A percentile compares a stretch with the other conserved stretches of the same genome.
Conservation (phyloP, 2,888 invertebrate species). For the Steromphala cineraria region DNA sequence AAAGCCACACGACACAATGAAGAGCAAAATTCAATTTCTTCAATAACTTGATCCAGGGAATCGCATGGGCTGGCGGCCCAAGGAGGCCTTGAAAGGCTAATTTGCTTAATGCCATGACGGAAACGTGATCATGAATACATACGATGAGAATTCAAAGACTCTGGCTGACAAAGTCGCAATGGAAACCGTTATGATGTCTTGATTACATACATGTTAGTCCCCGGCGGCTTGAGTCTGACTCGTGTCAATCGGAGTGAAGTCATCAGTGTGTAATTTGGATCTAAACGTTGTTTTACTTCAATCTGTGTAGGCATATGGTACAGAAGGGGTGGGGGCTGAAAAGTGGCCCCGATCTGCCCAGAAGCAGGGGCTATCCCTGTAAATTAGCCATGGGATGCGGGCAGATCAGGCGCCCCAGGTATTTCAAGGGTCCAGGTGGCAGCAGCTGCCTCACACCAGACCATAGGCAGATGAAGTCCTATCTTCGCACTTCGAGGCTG, state of each 20-base stretch:
- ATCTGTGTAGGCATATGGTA: constrained; percentile 4
- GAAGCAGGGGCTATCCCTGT: constrained; percentile 16
- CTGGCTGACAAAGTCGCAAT: background rate
- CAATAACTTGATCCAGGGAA: background rate
- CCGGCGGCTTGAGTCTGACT: background rate
- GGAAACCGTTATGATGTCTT: constrained; percentile 5
- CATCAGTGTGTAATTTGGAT: background rate
- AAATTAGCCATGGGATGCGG: constrained; percentile 42
- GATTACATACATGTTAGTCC: constrained; percentile 3
- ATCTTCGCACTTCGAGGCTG: constrained; percentile 17
- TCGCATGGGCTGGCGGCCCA: background rate
- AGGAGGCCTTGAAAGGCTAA: constrained; percentile 2
- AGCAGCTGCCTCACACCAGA: constrained; percentile 33
- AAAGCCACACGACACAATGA: background rate
- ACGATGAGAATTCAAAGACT: constrained; percentile 9
- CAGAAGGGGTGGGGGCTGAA: background rate
- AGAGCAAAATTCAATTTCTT: background rate
- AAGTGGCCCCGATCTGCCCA: background rate
- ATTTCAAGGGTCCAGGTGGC: constrained; percentile 50
- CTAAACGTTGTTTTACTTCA: background rate
- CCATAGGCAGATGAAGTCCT: constrained; percentile 1
- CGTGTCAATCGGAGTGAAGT: background rate
- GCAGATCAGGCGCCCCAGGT: constrained; percentile 34
- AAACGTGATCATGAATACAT: constrained; percentile 24
- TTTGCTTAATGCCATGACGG: background rate